Base-by-base conservation (phyloP, 1,140 invertebrate genomes). In the Berghia stephanieae region DNA sequence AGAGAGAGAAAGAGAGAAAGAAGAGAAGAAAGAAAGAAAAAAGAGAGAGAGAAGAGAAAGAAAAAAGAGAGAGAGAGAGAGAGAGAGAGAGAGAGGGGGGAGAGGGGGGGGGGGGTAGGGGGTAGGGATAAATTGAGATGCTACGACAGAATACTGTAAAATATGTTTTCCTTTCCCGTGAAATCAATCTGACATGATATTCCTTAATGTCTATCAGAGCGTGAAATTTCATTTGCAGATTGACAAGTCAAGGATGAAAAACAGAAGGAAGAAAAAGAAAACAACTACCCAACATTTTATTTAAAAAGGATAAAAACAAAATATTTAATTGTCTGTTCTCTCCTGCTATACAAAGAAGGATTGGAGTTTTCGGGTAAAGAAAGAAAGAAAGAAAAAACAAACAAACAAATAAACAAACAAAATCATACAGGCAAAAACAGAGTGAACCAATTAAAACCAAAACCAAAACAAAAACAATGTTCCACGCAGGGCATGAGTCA, bases 1-100 rank as follows among this genome's bases (percentile, higher is more conserved):
- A 16, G n/a, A 24, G n/a, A 38, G 42, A 24, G 42, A 38, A 67
- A 24, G 42, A 38, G 42, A 24, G n/a, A 38, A 67, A 24, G 42
- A 38, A 78, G 69, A 72, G 69, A 72, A 63, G 68, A 63, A 74
- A 27, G 40, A 36, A 73, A 42, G 34, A 34, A 73, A 55, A 66
- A 36, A 78, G 57, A 67, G 43, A 71, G 21, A 72, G n/a, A 18
- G 24, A 10, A 71, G n/a, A 42, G 52, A n/a, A 60, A 60, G 4
- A 34, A 40, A 49, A 13, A 74, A 57, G 13, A 57, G 24, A 3
- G 52, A 74, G 18, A 57, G 52, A 21, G 40, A 57, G 49, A 57
- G 40, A 36, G 24, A 60, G 27, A 66, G 60, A 31, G 60, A 3
- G 60, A 66, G 60, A 31, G 60, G 27, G 40, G 27, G n/a, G 60